Conservation (phyloP, 2,888 invertebrate genomes). For the Crematogaster levior region DNA sequence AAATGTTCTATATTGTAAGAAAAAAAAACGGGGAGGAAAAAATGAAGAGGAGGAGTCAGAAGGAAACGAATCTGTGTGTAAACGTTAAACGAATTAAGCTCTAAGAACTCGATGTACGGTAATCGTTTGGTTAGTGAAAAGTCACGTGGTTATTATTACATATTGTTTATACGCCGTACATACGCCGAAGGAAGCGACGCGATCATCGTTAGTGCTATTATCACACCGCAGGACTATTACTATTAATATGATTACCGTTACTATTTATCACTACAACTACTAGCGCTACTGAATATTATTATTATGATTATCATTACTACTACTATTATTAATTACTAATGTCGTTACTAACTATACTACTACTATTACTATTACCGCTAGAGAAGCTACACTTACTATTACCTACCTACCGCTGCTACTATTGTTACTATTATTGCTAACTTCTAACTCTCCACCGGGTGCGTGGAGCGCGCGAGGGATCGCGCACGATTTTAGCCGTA, state of each 20-base stretch:
- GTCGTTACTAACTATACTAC: constrained; percentile 49
- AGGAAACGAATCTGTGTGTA: constrained; percentile 52
- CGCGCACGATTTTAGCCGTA: constrained; percentile 47
- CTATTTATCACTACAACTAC: constrained; percentile 56
- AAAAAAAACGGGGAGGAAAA: neutral
- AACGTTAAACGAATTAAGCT: constrained; percentile 50
- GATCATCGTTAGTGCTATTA: constrained; percentile 60
- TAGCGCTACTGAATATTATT: constrained; percentile 59
- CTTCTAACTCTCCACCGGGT: constrained; percentile 39
- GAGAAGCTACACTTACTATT: constrained; percentile 51
- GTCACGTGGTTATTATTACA: constrained; percentile 49
- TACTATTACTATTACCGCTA: constrained; percentile 51
- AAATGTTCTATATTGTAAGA: constrained; percentile 1
- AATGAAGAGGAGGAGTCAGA: neutral
- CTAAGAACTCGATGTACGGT: constrained; percentile 50
- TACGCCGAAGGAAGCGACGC: constrained; percentile 49
- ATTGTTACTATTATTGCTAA: constrained; percentile 50
- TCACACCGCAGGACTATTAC: constrained; percentile 53
- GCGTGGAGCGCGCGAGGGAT: constrained; percentile 43
- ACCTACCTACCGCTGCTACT: constrained; percentile 43
- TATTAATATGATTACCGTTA: constrained; percentile 58
- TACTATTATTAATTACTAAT: constrained; percentile 54
- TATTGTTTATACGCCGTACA: constrained; percentile 64
- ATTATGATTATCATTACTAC: constrained; percentile 67
- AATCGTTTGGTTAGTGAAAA: constrained; percentile 61